Conservation (phyloP, 30 jellyfish, hydroid and myxozoan species). For the Nemopilema nomurai region DNA sequence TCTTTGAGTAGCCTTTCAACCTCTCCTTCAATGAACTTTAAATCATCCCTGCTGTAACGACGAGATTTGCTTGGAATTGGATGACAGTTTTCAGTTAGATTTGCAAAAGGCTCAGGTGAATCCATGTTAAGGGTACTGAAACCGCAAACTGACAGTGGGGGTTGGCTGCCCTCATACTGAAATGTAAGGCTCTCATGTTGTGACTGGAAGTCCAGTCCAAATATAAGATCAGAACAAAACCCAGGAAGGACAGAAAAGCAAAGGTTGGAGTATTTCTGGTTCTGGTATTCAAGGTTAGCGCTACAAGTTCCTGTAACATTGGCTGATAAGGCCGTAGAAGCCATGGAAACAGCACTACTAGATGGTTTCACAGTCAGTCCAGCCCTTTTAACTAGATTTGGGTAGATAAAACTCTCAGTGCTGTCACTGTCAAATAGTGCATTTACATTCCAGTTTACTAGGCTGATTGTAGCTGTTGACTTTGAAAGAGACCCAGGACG, state of each 20-base stretch:
- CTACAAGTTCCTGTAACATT: slow-evolving; percentile 21
- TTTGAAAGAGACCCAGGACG: slow-evolving; percentile 23
- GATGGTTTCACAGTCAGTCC: slow-evolving; percentile 22
- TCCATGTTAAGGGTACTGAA: slow-evolving; percentile 19
- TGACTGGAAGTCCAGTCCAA: slow-evolving; percentile 12
- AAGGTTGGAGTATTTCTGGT: slow-evolving; percentile 28
- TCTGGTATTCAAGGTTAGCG: slow-evolving; percentile 13
- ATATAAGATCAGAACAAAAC: slow-evolving; percentile 23
- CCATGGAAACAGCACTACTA: slow-evolving; percentile 29
- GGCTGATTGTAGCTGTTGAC: slow-evolving; percentile 23
- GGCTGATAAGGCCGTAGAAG: slow-evolving; percentile 43
- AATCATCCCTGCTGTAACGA: slow-evolving; percentile 1
- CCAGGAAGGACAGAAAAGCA: slow-evolving; percentile 17
- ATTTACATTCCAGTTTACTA: background rate
- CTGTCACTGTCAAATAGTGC: slow-evolving; percentile 31
- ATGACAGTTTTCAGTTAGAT: background rate
- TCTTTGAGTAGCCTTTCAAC: slow-evolving; percentile 26
- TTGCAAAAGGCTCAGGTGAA: slow-evolving; percentile 22
- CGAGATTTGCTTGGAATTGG: slow-evolving; percentile 43
- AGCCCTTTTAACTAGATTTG: slow-evolving; percentile 13
- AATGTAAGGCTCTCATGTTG: slow-evolving; percentile 10
- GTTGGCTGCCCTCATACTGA: slow-evolving; percentile 23
- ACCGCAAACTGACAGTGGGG: slow-evolving; percentile 27
- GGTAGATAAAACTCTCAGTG: slow-evolving; percentile 26
- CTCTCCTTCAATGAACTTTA: slow-evolving; percentile 17